These are phyloP conservation scores for Spinus olivaceus DNA, from an alignment of 2,797 vertebrate genomes.

Conservation along the genomic window DNA sequence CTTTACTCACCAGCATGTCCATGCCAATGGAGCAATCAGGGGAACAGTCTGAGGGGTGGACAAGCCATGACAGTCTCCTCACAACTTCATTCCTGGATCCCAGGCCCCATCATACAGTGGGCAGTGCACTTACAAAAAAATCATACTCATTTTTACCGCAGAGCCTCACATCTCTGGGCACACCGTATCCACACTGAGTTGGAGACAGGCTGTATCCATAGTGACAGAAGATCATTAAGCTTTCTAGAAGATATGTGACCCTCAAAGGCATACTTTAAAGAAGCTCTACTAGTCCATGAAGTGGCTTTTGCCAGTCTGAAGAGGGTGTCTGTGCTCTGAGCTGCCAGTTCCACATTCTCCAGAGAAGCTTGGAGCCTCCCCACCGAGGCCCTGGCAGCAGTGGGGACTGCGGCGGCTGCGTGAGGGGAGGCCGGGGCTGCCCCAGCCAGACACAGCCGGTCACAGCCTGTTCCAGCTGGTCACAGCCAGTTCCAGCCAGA, in stretches of 20 bases:
- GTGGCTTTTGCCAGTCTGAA: neutral
- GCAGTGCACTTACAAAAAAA: neutral
- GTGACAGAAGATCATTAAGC: neutral
- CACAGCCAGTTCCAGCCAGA: fast-evolving
- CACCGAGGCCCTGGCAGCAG: fast-evolving
- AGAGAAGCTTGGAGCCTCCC: fast-evolving
- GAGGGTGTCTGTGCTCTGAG: neutral
- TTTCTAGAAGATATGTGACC: neutral
- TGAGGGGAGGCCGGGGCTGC: neutral
- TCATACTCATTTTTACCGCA: neutral
- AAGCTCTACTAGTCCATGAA: neutral
- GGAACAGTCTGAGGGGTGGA: neutral
- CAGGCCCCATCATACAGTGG: neutral
- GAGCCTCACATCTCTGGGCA: neutral
- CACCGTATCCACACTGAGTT: neutral
- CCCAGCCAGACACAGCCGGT: fast-evolving
- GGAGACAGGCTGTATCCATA: neutral
- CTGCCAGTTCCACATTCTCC: neutral
- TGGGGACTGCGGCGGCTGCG: fast-evolving
- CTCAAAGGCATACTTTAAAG: neutral
- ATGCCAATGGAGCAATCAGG: neutral
- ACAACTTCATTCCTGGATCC: neutral
- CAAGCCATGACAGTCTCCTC: neutral
- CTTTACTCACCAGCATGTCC: neutral
- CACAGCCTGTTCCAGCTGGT: neutral